phyloP scores from a whole-genome alignment of 1,140 invertebrate species.

The Eriosoma lanigerum region DNA sequence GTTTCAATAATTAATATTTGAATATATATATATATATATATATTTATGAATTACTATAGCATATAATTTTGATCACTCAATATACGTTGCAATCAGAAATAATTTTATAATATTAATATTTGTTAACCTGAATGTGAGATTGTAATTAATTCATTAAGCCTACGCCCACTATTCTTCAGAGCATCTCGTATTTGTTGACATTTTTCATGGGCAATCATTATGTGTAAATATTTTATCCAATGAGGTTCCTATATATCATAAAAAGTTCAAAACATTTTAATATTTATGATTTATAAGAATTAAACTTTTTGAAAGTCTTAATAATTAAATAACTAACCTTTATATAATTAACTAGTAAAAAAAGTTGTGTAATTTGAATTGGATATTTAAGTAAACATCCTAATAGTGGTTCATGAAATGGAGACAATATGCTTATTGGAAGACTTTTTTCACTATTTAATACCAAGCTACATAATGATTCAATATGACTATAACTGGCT shows the following conservation, averaged over 20 bases:
- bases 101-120: slow-evolving; percentile 57
- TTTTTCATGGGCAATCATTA: slow-evolving; percentile 71
- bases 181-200: slow-evolving; percentile 80
- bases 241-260: slow-evolving; percentile 67
- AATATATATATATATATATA: too few relatives aligned
- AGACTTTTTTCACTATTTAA: slow-evolving; percentile 86
- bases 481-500: slow-evolving; percentile 77
- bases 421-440: slow-evolving; percentile 84
- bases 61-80: too few relatives aligned
- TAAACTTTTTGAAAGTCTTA: background rate
- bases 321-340: slow-evolving; percentile 60
- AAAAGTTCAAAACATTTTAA: too few relatives aligned
- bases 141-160: slow-evolving; percentile 49
- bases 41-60: too few relatives aligned
- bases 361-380: slow-evolving; percentile 76
- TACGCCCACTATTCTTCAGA: slow-evolving; percentile 65
- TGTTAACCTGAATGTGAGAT: slow-evolving; percentile 49
- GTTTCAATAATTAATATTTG: too few relatives aligned
- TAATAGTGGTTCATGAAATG: slow-evolving; percentile 83
- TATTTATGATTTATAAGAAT: background rate
- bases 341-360: slow-evolving; percentile 74
- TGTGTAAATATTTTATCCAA: slow-evolving; percentile 84
- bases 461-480: slow-evolving; percentile 79
- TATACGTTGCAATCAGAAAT: background rate
- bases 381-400: slow-evolving; percentile 88